Conservation (phyloP, 2,797 vertebrate species). For the Otolemur crassicaudatus region DNA sequence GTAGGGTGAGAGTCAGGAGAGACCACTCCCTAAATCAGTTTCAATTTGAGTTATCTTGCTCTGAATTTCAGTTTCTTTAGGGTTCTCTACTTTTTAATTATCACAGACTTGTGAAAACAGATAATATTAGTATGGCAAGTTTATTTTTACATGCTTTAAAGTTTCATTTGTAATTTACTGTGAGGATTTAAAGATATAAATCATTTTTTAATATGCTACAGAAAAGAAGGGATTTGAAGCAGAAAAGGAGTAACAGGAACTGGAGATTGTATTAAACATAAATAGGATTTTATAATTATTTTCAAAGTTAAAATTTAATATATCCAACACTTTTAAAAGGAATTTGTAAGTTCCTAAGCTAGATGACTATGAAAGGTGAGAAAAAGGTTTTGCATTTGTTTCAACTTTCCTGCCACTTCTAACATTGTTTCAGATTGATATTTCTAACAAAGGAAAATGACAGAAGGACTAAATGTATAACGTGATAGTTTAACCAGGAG, state of each 20-base stretch:
- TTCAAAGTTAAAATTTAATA: conserved; percentile 23
- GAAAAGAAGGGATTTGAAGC: neutral
- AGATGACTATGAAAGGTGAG: neutral
- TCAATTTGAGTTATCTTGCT: neutral
- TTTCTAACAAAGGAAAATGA: conserved; percentile 40
- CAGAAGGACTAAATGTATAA: neutral
- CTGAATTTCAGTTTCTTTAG: neutral
- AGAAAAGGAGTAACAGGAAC: neutral
- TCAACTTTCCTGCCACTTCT: neutral
- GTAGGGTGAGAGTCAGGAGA: neutral
- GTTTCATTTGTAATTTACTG: neutral
- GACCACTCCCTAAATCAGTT: neutral
- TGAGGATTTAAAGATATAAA: conserved; percentile 47
- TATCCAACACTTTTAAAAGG: neutral
- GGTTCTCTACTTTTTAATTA: neutral
- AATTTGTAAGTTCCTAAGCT: neutral
- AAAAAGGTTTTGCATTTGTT: conserved; percentile 22
- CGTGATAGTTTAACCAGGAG: conserved; percentile 13
- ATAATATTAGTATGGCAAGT: neutral
- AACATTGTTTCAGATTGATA: neutral
- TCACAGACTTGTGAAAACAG: neutral
- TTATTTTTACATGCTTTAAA: neutral
- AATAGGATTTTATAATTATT: conserved; percentile 32
- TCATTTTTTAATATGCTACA: neutral
- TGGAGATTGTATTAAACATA: neutral